phyloP scores from a whole-genome alignment of 1,140 invertebrate genomes.

The Drosophila pandora region DNA sequence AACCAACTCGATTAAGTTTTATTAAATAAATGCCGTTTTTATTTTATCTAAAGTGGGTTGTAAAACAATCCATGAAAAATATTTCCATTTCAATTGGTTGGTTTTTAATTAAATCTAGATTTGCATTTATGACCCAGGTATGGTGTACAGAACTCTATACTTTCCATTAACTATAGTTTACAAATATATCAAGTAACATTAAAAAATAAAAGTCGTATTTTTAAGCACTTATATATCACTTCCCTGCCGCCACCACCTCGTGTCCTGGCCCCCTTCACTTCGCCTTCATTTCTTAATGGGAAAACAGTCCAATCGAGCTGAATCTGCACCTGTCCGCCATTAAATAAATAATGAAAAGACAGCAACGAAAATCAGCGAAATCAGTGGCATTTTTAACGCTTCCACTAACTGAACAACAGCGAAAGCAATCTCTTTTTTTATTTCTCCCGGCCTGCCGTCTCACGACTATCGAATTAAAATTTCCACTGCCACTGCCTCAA shows the following conservation, averaged over 20 bases:
- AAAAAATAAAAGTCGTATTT: constrained; percentile 19
- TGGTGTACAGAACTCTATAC: constrained; percentile 2
- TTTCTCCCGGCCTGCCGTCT: constrained; percentile 27
- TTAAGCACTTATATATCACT: constrained; percentile 3
- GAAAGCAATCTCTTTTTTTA: constrained; percentile 33
- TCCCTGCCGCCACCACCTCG: neutral
- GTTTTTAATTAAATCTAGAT: constrained; percentile 32
- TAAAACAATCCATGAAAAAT: neutral
- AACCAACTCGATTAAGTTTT: neutral
- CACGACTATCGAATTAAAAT: constrained; percentile 71
- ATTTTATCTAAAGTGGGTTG: neutral
- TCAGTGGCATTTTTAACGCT: constrained; percentile 68
- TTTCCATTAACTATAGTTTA: constrained; percentile 18
- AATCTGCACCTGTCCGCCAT: constrained; percentile 53
- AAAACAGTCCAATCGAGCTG: constrained; percentile 40
- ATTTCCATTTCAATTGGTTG: constrained; percentile 28
- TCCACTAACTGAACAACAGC: constrained; percentile 38
- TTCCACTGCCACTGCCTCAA: constrained; percentile 46
- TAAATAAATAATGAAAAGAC: constrained; percentile 52
- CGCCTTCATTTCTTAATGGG: constrained; percentile 64
- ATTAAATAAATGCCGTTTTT: neutral
- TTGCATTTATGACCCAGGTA: constrained; percentile 3
- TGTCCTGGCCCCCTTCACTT: neutral
- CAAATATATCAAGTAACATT: constrained; percentile 28
- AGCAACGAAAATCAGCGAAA: constrained; percentile 43